Conservation (phyloP, 2,888 invertebrate genomes). For the Drosophila niveifrons region DNA sequence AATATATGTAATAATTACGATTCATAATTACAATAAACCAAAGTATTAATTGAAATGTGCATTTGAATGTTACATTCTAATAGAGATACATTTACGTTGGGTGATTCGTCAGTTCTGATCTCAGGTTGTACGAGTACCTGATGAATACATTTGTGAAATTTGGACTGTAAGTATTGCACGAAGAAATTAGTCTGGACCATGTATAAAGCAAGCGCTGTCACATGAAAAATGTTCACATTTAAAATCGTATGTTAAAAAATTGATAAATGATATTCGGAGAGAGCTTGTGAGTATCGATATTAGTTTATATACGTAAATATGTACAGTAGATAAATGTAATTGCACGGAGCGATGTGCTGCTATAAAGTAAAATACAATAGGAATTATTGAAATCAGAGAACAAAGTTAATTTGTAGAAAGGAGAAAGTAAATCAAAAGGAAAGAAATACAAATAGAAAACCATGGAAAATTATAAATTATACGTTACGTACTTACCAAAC, state of each 20-base stretch:
- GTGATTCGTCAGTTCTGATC: slow-evolving; percentile 56
- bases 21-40: slow-evolving; percentile 25
- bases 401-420: slow-evolving; percentile 35
- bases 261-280: slow-evolving; percentile 28
- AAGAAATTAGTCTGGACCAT: slow-evolving; percentile 55
- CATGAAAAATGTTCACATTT: slow-evolving; percentile 50
- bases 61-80: slow-evolving; percentile 42
- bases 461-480: slow-evolving; percentile 6
- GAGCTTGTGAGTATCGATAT: slow-evolving; percentile 38
- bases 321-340: slow-evolving; percentile 67
- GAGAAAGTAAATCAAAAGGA: slow-evolving; percentile 32
- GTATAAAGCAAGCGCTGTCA: slow-evolving; percentile 48
- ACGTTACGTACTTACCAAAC: slow-evolving; percentile 66
- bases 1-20: slow-evolving; percentile 32
- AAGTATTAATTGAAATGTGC: slow-evolving; percentile 54
- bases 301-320: slow-evolving; percentile 49
- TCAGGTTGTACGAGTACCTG: slow-evolving; percentile 1
- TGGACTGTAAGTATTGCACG: slow-evolving; percentile 4
- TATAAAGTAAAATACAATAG: slow-evolving; percentile 27
- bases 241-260: slow-evolving; percentile 52
- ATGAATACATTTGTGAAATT: slow-evolving; percentile 19
- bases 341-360: slow-evolving; percentile 46
- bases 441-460: slow-evolving; percentile 42
- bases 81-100: slow-evolving; percentile 35
- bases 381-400: slow-evolving; percentile 43